Evolutionary conservation across 2,797 vertebrate species (phyloP), one percentile per base, ranked within the genome.

Genomic region (Anabacerthia variegaticeps): DNA sequence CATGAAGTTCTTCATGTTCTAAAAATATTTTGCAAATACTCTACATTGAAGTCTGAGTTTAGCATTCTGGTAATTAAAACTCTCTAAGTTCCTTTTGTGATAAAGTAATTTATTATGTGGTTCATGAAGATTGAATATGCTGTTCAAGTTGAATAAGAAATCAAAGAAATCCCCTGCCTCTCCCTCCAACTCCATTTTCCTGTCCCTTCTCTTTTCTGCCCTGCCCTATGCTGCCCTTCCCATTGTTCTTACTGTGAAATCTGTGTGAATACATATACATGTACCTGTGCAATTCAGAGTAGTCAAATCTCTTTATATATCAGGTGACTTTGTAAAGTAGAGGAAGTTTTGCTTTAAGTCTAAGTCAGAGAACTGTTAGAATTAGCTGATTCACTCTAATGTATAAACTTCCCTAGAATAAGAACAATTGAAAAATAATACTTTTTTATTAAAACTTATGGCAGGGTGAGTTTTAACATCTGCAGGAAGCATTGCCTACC

Each of bases 121-220:
- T 30, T 82, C 30, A 14, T 14, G 11, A 78, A 63, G 21, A 34
- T 23, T 30, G 9, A 71, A 19, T 21, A 55, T 28, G 8, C 28
- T 46, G 2, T 67, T 67, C 39, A 85, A 21, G 6, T 59, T 6
- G 4, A 79, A 43, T 7, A 37, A 37, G 36, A 37, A 37, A 37
- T 56, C 28, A 68, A 23, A 27, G 48, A 37, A 6, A 4, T 26
- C 9, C 3, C 7, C 27, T 32, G 24, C 36, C 24, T 41, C 8
- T 66, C 5, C 9, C 9, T 6, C 8, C 1, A 20, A 2, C 8
- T 12, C 9, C 2, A 4, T 68, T 65, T 79, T 55, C 5, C 4
- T 55, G n/a, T 73, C 20, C 17, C 2, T 59, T 67, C 54, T n/a
- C 5, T 76, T 46, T 9, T 1, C 14, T 58, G 5, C 3, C 3